Conservation (phyloP, 1,140 invertebrate genomes). For the Parapsyche elsis region DNA sequence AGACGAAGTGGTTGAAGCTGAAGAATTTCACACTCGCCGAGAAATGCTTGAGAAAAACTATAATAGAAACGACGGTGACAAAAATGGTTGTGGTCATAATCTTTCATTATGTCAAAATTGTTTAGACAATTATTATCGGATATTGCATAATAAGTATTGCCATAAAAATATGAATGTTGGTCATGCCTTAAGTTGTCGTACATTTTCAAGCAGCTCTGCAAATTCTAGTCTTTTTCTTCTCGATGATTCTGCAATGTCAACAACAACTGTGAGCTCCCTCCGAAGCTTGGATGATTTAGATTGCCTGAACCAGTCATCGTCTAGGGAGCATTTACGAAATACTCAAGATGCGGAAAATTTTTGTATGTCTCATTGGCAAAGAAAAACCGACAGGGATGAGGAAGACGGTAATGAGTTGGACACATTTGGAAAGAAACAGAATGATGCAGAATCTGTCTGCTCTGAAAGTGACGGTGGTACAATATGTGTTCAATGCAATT, state of each 20-base stretch:
- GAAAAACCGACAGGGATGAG: constrained; percentile 34
- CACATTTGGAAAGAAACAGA: constrained; percentile 13
- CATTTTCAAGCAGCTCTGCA: constrained; percentile 69
- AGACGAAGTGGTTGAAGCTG: constrained; percentile 14
- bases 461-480: constrained; percentile 48
- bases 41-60: constrained; percentile 28
- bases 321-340: constrained; percentile 44
- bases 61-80: neutral
- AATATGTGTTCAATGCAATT: constrained; percentile 44
- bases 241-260: constrained; percentile 67
- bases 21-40: constrained; percentile 22
- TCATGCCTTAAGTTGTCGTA: constrained; percentile 56
- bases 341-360: constrained; percentile 29
- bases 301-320: constrained; percentile 53
- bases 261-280: constrained; percentile 68
- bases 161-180: constrained; percentile 50
- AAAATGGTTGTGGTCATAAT: constrained; percentile 45
- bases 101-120: constrained; percentile 52
- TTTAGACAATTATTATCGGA: constrained; percentile 52
- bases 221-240: constrained; percentile 71
- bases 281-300: constrained; percentile 72
- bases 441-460: constrained; percentile 42
- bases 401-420: constrained; percentile 5
- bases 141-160: constrained; percentile 54
- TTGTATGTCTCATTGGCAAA: constrained; percentile 27